Evolutionary conservation across 2,113 vertebrate species (phyloP), one percentile per base, ranked within the genome.

Genomic region (Alethe diademata): DNA sequence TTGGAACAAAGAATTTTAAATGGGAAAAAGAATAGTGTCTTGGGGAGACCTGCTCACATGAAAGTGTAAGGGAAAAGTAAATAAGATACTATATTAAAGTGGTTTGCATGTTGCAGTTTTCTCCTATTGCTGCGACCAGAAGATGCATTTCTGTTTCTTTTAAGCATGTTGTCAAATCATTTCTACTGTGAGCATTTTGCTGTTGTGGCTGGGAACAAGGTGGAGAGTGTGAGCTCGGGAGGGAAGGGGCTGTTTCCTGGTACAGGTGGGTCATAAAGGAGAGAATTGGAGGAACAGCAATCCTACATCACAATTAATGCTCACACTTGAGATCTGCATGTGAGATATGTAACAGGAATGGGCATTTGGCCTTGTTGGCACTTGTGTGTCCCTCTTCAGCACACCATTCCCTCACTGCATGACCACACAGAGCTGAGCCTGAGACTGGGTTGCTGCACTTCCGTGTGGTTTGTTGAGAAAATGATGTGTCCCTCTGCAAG

Each of bases 181-280:
- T 82, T 88, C 36, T 75, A 8, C 57, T 3, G 2, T 8, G 13
- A 60, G 25, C 14, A 17, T 73, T 78, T 58, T 12, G 20, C 19
- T 71, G 5, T 70, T 91, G 26, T 45, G 53, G 7, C 19, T 75
- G 50, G 22, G 45, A 15, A 31, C 22, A 35, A 48, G 11, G 22
- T 26, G 13, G 14, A 61, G 53, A 20, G 24, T 3, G 2, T 48
- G 40, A 85, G 22, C 13, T 75, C 0, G 0, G 11, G 33, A 66
- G 36, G 51, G 36, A 62, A 70, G 9, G 22, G 57, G 4, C 35
- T 66, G 25, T 74, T 26, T 65, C 7, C 11, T 56, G 31, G 29
- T 84, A 15, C 22, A 18, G 29, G 14, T 60, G n/a, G 29, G 9
- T 50, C 36, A 15, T 8, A 36, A 54, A 40, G 19, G 45, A 60